Base-by-base conservation (phyloP, 2,113 vertebrate genomes). In the Sylvietta virens region DNA sequence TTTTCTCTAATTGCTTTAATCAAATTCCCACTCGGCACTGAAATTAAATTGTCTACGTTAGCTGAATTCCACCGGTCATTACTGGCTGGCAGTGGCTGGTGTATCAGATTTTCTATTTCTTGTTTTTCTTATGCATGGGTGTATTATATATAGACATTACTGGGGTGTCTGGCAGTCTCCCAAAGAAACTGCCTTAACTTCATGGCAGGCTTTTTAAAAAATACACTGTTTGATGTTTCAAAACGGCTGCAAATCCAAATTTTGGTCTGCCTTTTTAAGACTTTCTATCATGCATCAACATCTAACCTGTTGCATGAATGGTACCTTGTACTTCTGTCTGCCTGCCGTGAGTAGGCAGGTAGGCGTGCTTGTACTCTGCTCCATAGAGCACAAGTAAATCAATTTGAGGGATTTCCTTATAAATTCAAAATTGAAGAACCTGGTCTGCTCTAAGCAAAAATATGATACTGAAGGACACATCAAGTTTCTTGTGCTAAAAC, bases 1-100 rank as follows among this genome's bases (percentile, higher is more conserved):
- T 94, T 96, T 80, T 79, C 79, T 91, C 76, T 91, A 97, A 97
- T 97, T 97, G 86, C 92, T 95, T 95, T 87, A 97, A 96, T 96
- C 86, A 95, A 95, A 97, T 97, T 95, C 93, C 94, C 94, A 86
- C 78, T 54, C 95, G 90, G 87, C 78, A 92, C 67, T 90, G 91
- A 94, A 97, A 97, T 83, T 95, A 97, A 94, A 94, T 94, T 95
- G 95, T 92, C 96, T 94, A 67, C 1, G 15, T 95, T 95, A 65
- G 87, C 81, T 95, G 92, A 96, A 96, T 96, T 94, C 91, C 93
- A 96, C 80, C 78, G 65, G 91, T 95, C 90, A 82, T 97, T 95
- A 96, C 58, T 79, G 78, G 72, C 83, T 95, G 92, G 92, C 96
- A 95, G 81, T 26, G 70, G 65, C 17, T 92, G 69, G 82, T n/a